Conservation (phyloP, 2,113 vertebrate genomes). For the Oreochromis spilurus region DNA sequence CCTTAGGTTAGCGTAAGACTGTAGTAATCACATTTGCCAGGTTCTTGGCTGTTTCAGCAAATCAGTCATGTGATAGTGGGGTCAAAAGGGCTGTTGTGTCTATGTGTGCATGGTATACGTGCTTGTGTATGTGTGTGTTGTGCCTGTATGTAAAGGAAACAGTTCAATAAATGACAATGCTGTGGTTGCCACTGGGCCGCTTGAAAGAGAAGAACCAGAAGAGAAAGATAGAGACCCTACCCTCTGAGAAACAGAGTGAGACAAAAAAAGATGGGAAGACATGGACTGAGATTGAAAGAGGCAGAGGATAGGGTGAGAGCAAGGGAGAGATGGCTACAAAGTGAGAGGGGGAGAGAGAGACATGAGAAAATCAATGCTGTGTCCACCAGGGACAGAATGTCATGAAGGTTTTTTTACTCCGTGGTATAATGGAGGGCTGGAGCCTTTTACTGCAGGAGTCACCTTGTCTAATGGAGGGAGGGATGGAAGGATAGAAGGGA, state of each 20-base stretch:
- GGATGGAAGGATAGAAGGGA: neutral
- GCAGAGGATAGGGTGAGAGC: neutral
- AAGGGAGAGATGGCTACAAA: neutral
- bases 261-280: neutral
- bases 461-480: conserved; percentile 67
- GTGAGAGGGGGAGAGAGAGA: conserved; percentile 20
- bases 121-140: neutral
- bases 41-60: conserved; percentile 55
- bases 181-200: conserved; percentile 11
- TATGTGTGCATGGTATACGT: neutral
- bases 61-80: conserved; percentile 38
- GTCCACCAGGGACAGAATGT: conserved; percentile 69
- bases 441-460: conserved; percentile 68
- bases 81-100: neutral
- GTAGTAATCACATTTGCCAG: conserved; percentile 47
- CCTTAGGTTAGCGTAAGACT: conserved; percentile 27
- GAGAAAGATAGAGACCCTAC: neutral
- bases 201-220: conserved; percentile 6
- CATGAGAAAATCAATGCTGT: conserved; percentile 63
- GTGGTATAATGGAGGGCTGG: conserved; percentile 58
- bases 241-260: neutral
- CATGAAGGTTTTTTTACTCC: conserved; percentile 51
- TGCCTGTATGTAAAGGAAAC: neutral
- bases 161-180: conserved; percentile 7
- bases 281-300: neutral